These are phyloP conservation scores for Cepaea hortensis DNA, from an alignment of 2,888 invertebrate genomes.

Conservation along the genomic window DNA sequence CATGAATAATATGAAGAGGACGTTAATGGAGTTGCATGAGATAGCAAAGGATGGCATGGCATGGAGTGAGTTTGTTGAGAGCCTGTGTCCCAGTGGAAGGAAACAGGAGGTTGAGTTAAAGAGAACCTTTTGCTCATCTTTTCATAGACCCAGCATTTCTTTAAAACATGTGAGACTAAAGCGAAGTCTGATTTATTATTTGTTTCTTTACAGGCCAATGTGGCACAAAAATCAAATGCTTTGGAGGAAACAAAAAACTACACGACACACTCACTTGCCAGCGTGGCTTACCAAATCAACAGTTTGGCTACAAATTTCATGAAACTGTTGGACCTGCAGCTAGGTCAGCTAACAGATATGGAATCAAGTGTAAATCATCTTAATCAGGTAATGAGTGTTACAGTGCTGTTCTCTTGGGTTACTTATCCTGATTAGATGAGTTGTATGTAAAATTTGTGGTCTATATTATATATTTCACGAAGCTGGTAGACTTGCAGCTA, in stretches of 20 bases:
- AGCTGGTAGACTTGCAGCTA: conserved; percentile 93
- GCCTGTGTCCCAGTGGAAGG: too few species aligned
- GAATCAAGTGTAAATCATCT: conserved; percentile 99
- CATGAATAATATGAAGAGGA: too few species aligned
- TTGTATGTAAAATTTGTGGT: too few species aligned
- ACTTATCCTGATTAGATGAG: too few species aligned
- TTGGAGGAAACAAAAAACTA: conserved; percentile 98
- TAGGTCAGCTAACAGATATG: conserved; percentile 95
- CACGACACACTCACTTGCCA: conserved; percentile 97
- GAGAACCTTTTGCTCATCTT: too few species aligned
- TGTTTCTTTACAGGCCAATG: conserved; percentile 66
- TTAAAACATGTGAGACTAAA: neutral
- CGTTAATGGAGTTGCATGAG: too few species aligned
- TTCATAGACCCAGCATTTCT: too few species aligned
- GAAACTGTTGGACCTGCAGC: conserved; percentile 94
- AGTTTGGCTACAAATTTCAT: conserved; percentile 97
- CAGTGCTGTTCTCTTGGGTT: neutral
- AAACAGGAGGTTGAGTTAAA: too few species aligned
- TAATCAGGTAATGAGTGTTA: conserved; percentile 82
- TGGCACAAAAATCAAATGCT: conserved; percentile 94
- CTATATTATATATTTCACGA: conserved; percentile 88
- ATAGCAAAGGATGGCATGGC: too few species aligned
- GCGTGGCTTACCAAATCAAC: conserved; percentile 99
- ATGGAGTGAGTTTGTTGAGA: too few species aligned
- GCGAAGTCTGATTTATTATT: neutral